Percentiles rank a stretch among this genome's conserved stretches.
These are phyloP conservation scores for Pseudotriccus pelzelni DNA, from an alignment of 2,797 vertebrate species.

Conservation along the genomic window DNA sequence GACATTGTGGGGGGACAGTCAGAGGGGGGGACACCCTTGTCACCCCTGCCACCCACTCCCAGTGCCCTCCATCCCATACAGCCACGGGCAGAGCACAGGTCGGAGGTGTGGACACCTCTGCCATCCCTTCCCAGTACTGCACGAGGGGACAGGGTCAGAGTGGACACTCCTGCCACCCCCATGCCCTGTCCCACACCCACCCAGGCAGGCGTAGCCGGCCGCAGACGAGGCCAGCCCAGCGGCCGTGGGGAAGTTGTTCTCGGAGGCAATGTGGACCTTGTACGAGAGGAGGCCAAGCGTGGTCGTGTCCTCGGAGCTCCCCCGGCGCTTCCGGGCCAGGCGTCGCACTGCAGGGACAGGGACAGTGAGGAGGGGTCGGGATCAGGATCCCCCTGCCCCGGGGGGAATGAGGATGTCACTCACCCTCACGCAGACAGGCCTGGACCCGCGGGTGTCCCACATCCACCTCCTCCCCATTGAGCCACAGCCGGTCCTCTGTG, in stretches of 20 bases:
- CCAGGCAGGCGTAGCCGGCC: conserved; percentile 92
- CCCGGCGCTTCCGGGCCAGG: conserved; percentile 85
- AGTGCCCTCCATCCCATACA: not conserved
- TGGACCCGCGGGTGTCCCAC: conserved; percentile 87
- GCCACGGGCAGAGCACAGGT: not conserved
- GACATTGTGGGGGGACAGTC: conserved; percentile 75
- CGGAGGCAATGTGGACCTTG: conserved; percentile 90
- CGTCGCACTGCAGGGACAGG: conserved; percentile 79
- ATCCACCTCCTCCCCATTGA: conserved; percentile 88
- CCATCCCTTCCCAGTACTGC: not conserved
- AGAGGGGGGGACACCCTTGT: not conserved
- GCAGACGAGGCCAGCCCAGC: conserved; percentile 95
- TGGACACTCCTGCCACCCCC: not conserved
- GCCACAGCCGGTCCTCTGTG: conserved; percentile 89
- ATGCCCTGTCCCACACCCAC: conserved; percentile 59
- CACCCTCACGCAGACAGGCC: conserved; percentile 90
- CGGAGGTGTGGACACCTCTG: not conserved
- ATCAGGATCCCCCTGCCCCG: rapidly evolving
- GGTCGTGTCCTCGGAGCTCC: conserved; percentile 8
- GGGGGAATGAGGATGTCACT: not conserved
- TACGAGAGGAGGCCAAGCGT: conserved; percentile 76
- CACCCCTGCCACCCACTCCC: not conserved
- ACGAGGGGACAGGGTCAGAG: not conserved
- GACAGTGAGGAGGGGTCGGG: not conserved
- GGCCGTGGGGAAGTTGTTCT: conserved; percentile 95